A percentile compares a stretch with the other conserved stretches of the same genome.
Evolutionary conservation across 2,113 vertebrate species (phyloP).

Genomic region (Poeciliopsis occidentalis): DNA sequence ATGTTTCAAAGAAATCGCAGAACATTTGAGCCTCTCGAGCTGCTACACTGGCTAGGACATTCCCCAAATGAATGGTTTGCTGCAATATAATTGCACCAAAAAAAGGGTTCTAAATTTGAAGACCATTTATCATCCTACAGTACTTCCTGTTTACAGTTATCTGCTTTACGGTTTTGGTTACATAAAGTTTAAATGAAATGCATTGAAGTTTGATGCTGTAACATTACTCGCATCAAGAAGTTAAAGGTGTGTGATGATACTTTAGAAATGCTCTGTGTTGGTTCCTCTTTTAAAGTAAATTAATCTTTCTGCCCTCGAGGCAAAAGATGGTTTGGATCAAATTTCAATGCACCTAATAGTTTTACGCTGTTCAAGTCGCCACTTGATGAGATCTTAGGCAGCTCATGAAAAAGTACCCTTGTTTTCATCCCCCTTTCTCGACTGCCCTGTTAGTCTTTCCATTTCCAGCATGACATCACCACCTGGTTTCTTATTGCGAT

Average conservation of each 20-base stretch:
- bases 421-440: background rate
- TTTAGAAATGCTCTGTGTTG: background rate
- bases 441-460: background rate
- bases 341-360: conserved; percentile 40
- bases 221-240: background rate
- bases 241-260: background rate
- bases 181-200: background rate
- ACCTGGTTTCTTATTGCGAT: conserved; percentile 26
- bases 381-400: conserved; percentile 1
- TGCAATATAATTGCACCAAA: too few relatives aligned
- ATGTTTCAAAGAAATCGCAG: background rate
- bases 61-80: too few relatives aligned
- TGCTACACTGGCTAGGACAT: too few relatives aligned
- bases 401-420: background rate
- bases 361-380: background rate
- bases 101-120: background rate
- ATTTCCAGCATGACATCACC: conserved; percentile 35
- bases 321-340: conserved; percentile 54
- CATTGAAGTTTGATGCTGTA: background rate
- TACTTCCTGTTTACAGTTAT: background rate
- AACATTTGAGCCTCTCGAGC: background rate
- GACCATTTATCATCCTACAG: background rate
- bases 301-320: background rate
- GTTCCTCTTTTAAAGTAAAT: background rate
- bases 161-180: background rate